A percentile compares a stretch with the other conserved stretches of the same genome.
Evolutionary conservation across 2,113 vertebrate species (phyloP).

Genomic region (Syngnathus typhle): DNA sequence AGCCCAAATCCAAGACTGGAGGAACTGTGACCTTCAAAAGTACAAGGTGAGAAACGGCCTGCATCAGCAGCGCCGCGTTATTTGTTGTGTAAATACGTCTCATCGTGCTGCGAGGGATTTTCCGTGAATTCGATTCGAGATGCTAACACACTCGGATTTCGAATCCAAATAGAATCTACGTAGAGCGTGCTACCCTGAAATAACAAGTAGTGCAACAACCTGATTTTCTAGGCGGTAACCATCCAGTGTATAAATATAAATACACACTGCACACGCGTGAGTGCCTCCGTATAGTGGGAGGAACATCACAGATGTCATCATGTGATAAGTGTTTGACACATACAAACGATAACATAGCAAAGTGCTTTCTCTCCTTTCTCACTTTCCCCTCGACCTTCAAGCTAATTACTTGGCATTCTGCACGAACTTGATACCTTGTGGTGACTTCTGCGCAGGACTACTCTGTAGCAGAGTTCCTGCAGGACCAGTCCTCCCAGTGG

Average conservation of each 20-base stretch:
- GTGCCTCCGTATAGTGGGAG: not conserved
- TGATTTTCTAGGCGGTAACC: slow-evolving; percentile 35
- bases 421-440: not conserved
- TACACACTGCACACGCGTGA: slow-evolving; percentile 19
- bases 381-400: not conserved
- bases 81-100: slow-evolving; percentile 34
- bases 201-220: slow-evolving; percentile 37
- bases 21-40: slow-evolving; percentile 68
- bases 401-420: not conserved
- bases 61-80: not conserved
- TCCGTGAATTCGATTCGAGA: slow-evolving; percentile 8
- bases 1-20: slow-evolving; percentile 68
- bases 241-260: slow-evolving; percentile 15
- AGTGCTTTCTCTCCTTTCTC: not conserved
- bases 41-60: slow-evolving; percentile 73
- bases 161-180: slow-evolving; percentile 33
- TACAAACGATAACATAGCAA: not conserved
- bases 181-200: slow-evolving; percentile 24
- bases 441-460: slow-evolving; percentile 65
- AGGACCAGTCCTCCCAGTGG: slow-evolving; percentile 59
- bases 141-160: slow-evolving; percentile 38
- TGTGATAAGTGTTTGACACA: not conserved
- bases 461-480: slow-evolving; percentile 77
- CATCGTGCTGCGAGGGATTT: not conserved
- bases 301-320: not conserved